Evolutionary conservation across 2,113 vertebrate genomes (phyloP).

Genomic region (Gambusia holbrooki): DNA sequence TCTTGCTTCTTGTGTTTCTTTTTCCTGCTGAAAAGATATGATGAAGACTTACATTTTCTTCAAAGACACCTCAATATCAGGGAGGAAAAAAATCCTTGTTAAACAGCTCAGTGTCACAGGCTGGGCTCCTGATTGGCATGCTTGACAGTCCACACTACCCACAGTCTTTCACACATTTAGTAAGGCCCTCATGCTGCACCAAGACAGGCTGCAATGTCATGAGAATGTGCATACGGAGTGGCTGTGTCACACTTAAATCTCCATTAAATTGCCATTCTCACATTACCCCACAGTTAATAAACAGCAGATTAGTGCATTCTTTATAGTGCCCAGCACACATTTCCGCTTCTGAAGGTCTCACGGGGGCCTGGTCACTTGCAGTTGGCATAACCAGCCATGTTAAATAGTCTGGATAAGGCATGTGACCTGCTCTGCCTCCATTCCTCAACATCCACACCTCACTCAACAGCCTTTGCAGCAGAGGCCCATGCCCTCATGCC

Average conservation of each 20-base stretch:
- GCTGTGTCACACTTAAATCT: slow-evolving; percentile 87
- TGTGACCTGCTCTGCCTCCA: slow-evolving; percentile 86
- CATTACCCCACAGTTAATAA: slow-evolving; percentile 94
- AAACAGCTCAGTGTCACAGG: slow-evolving; percentile 61
- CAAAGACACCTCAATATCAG: slow-evolving; percentile 55
- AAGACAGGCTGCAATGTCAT: slow-evolving; percentile 67
- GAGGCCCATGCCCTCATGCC: slow-evolving; percentile 58
- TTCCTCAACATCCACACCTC: slow-evolving; percentile 39
- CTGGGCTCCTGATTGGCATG: slow-evolving; percentile 70
- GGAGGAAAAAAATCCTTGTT: slow-evolving; percentile 64
- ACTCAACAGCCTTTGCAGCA: slow-evolving; percentile 52
- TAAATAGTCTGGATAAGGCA: slow-evolving; percentile 81
- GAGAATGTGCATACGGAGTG: slow-evolving; percentile 77
- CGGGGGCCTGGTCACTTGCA: slow-evolving; percentile 68
- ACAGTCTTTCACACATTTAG: slow-evolving; percentile 78
- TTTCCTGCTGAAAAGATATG: slow-evolving; percentile 44
- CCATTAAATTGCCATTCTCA: slow-evolving; percentile 94
- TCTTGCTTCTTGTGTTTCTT: slow-evolving; percentile 35
- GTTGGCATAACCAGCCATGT: slow-evolving; percentile 84
- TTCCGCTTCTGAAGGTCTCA: slow-evolving; percentile 87
- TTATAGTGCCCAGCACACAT: slow-evolving; percentile 87
- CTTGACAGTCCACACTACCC: slow-evolving; percentile 69
- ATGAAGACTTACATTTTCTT: slow-evolving; percentile 47
- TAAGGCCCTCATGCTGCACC: slow-evolving; percentile 78
- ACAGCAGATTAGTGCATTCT: slow-evolving; percentile 93